Percentiles rank a stretch among this genome's conserved stretches.
phyloP scores from a whole-genome alignment of 2,113 vertebrate genomes.

The Hoplias malabaricus region DNA sequence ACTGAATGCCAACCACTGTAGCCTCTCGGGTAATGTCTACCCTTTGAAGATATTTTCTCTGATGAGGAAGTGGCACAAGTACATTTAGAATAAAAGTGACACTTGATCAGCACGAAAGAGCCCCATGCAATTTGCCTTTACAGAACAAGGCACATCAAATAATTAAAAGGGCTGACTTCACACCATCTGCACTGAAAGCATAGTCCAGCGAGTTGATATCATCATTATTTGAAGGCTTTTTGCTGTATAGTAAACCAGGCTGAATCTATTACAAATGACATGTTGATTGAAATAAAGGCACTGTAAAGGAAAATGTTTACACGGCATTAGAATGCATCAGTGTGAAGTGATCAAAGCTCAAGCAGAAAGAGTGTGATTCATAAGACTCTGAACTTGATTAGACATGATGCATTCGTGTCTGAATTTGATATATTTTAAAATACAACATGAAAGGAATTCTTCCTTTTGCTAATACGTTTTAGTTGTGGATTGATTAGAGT shows the following conservation, averaged over 20 bases:
- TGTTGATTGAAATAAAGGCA: background rate
- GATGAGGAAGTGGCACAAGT: slow-evolving; percentile 41
- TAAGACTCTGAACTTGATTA: no score
- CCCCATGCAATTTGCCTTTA: slow-evolving; percentile 47
- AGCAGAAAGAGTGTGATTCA: no score
- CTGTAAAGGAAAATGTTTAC: background rate
- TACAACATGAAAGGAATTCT: no score
- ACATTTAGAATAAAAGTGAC: slow-evolving; percentile 42
- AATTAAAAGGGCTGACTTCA: slow-evolving; percentile 41
- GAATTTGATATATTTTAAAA: no score
- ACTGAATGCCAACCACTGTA: slow-evolving; percentile 36
- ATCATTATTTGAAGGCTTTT: slow-evolving; percentile 22
- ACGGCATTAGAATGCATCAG: background rate
- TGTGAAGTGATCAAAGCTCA: background rate
- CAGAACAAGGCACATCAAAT: slow-evolving; percentile 3
- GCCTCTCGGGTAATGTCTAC: slow-evolving; percentile 28
- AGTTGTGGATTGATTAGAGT: no score
- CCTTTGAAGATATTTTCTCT: slow-evolving; percentile 57
- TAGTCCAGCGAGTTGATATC: slow-evolving; percentile 23
- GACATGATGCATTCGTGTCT: no score
- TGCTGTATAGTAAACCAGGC: background rate
- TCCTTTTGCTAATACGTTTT: no score
- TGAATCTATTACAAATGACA: slow-evolving; percentile 4
- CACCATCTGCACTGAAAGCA: slow-evolving; percentile 16
- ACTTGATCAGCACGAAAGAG: slow-evolving; percentile 40